Percentiles rank a stretch among this genome's conserved stretches.
Evolutionary conservation across 2,888 invertebrate genomes (phyloP).

Genomic region (Dryococelus australis): DNA sequence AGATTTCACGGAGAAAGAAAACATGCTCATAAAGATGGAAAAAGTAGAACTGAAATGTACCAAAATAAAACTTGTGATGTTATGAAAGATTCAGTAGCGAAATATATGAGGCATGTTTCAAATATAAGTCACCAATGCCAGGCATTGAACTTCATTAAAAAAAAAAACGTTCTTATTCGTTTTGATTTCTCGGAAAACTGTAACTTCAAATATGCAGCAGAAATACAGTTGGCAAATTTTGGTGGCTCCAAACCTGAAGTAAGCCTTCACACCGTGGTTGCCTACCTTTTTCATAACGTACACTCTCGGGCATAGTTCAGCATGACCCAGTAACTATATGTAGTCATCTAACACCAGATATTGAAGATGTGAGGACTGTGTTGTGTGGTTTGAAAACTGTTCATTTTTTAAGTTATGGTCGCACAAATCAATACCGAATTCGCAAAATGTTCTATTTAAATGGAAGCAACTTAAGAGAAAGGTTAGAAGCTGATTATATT

Average conservation of each 20-base stretch:
- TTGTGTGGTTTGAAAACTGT: neutral
- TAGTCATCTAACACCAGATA: constrained; percentile 5
- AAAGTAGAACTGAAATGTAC: neutral
- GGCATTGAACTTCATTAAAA: neutral
- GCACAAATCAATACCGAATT: neutral
- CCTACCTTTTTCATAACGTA: neutral
- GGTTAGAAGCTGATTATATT: neutral
- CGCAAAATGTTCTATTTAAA: neutral
- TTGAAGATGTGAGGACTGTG: neutral
- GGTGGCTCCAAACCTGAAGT: constrained; percentile 23
- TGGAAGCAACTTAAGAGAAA: neutral
- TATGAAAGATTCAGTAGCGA: neutral
- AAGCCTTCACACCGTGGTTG: constrained; percentile 3
- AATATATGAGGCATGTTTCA: constrained; percentile 17
- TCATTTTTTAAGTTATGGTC: neutral
- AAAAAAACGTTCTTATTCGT: neutral
- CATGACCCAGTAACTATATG: constrained; percentile 20
- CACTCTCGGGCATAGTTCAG: neutral
- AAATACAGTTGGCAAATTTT: constrained; percentile 25
- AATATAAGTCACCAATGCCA: constrained; percentile 5
- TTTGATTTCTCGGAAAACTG: constrained; percentile 4
- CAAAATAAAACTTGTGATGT: constrained; percentile 4
- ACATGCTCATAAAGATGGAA: neutral
- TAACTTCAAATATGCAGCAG: constrained; percentile 12
- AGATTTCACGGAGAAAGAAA: neutral